Base-by-base conservation (phyloP, 37 sponge, comb jelly and placozoan genomes). In the Agelas oroides region DNA sequence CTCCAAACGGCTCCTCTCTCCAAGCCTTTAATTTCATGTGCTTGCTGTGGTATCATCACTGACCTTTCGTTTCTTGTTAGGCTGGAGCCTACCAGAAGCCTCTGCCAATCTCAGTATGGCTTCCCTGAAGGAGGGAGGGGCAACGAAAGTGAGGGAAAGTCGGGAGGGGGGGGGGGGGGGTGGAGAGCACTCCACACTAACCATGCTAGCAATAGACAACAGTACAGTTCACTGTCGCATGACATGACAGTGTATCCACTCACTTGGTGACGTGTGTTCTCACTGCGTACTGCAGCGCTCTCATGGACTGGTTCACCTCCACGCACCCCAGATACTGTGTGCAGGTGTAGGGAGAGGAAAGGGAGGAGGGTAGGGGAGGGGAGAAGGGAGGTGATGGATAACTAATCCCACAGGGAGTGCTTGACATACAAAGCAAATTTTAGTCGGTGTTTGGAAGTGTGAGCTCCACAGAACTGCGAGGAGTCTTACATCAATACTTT, bases 71-170 rank as follows among this genome's bases (percentile, higher is more conserved):
- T 82, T 93, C 73, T 89, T 46, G 3, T 3, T 89, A 75, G 70
- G 59, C 17, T 23, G 18, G 23, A 93, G 30, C 53, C 59, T 85
- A 37, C 75, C 75, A 18, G 86, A 52, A 23, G 23, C 36, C 55
- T 93, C 94, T n/a, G 87, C 94, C 60, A 93, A 53, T n/a, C 86
- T 60, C 21, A 83, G 19, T 12, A 93, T 93, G 53, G 94, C 94
- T 67, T 93, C 94, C 66, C 94, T 93, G 61, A 52, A 24, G 24
- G 61, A 2, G 23, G 52, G n/a, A n/a, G n/a, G n/a, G n/a, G n/a
- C n/a, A n/a, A n/a, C n/a, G n/a, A n/a, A n/a, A n/a, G n/a, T n/a
- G n/a, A n/a, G n/a, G n/a, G n/a, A n/a, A n/a, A n/a, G n/a, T n/a
- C n/a, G n/a, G n/a, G n/a, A n/a, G 28, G 31, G 24, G n/a, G 18